A percentile compares a stretch with the other conserved stretches of the same genome.
Evolutionary conservation across 2,113 vertebrate species (phyloP).

Genomic region (Hippotragus niger): DNA sequence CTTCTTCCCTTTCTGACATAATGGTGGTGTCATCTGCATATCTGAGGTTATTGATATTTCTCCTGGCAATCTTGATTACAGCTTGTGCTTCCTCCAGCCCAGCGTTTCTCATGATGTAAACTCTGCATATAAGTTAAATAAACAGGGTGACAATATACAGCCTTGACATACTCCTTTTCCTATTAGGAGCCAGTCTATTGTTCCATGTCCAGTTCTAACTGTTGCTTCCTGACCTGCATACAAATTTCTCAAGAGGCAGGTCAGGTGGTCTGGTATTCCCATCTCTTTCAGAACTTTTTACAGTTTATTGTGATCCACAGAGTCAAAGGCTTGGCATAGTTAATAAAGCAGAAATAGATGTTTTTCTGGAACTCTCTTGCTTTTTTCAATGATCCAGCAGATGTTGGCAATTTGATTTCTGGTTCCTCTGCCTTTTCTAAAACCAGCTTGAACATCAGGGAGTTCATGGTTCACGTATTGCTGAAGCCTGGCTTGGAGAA

Average conservation of each 20-base stretch:
- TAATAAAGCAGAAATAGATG: not conserved
- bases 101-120: not conserved
- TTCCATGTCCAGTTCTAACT: not conserved
- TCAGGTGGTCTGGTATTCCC: not conserved
- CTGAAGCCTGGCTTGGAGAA: not conserved
- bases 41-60: not conserved
- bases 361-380: not conserved
- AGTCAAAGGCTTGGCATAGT: not conserved
- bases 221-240: not conserved
- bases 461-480: not conserved
- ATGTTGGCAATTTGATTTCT: not conserved
- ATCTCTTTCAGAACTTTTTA: not conserved
- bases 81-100: not conserved
- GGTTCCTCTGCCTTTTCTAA: not conserved
- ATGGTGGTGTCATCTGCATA: not conserved
- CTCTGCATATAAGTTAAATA: not conserved
- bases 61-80: not conserved
- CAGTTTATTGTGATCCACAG: not conserved
- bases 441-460: not conserved
- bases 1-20: not conserved
- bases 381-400: fast-evolving
- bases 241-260: not conserved
- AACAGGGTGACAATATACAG: not conserved
- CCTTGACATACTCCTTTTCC: not conserved
- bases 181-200: not conserved